Evolutionary conservation across 2,888 invertebrate species (phyloP).

Genomic region (Lasiommata megera): DNA sequence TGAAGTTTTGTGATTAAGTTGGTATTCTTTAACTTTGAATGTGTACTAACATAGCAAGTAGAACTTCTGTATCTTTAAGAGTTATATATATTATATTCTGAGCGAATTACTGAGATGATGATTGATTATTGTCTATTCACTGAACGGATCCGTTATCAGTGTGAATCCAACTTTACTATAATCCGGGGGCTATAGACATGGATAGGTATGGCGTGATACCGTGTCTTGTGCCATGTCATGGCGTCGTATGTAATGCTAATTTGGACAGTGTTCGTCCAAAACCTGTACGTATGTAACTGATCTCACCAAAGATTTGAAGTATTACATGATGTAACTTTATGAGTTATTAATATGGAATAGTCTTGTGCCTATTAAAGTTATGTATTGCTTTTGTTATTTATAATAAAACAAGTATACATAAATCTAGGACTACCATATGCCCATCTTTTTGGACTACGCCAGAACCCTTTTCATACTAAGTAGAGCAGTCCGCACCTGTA

Average conservation of each 20-base stretch:
- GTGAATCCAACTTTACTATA: background rate
- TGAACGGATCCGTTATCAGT: background rate
- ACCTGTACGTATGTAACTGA: slow-evolving; percentile 5
- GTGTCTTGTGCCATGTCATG: slow-evolving; percentile 10
- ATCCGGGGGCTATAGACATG: background rate
- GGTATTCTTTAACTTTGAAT: too few relatives aligned
- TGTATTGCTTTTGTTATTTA: background rate
- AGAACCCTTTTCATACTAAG: too few relatives aligned
- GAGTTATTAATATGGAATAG: background rate
- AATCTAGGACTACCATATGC: background rate
- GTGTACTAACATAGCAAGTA: too few relatives aligned
- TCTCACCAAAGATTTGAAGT: background rate
- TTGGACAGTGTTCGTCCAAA: background rate
- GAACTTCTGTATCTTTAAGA: too few relatives aligned
- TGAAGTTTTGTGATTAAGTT: too few relatives aligned
- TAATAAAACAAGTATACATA: background rate
- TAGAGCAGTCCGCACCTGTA: too few relatives aligned
- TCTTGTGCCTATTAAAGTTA: background rate
- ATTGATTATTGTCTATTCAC: too few relatives aligned
- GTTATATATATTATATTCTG: too few relatives aligned
- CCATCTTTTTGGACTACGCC: too few relatives aligned
- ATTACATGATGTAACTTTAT: background rate
- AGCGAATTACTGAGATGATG: too few relatives aligned
- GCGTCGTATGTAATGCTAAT: slow-evolving; percentile 11
- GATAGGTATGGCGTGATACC: background rate